A percentile compares a stretch with the other conserved stretches of the same genome.
Evolutionary conservation across 2,113 vertebrate genomes (phyloP).

Genomic region (Brachyhypopomus occidentalis): DNA sequence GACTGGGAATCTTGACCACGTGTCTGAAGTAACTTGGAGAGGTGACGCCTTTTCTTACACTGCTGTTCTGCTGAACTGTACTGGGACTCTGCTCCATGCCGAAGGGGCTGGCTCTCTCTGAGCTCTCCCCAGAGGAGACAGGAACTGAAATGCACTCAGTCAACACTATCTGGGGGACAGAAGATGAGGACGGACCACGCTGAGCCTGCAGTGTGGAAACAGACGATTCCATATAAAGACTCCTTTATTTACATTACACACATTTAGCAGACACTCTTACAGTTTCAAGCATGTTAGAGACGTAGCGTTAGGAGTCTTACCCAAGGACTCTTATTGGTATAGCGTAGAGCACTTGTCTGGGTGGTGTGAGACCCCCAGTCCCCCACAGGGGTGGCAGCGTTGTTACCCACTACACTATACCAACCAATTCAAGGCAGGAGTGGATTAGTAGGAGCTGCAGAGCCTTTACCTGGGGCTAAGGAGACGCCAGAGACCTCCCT

Average conservation of each 20-base stretch:
- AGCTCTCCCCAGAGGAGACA: constrained; percentile 64
- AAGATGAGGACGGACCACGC: constrained; percentile 51
- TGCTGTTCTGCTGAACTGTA: constrained; percentile 44
- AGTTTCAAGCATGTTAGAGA: background rate
- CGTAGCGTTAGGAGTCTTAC: too few relatives aligned
- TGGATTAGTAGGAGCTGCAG: background rate
- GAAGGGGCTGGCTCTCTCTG: constrained; percentile 19
- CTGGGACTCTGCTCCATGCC: constrained; percentile 32
- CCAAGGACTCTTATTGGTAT: too few relatives aligned
- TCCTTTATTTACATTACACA: too few relatives aligned
- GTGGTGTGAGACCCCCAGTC: too few relatives aligned
- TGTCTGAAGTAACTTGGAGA: constrained; percentile 48
- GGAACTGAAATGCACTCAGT: constrained; percentile 76
- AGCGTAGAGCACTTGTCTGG: too few relatives aligned
- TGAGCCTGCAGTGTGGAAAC: constrained; percentile 63
- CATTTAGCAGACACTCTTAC: background rate
- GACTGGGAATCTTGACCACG: constrained; percentile 44
- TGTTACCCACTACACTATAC: too few relatives aligned
- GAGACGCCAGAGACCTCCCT: constrained; percentile 10
- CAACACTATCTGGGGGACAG: constrained; percentile 82
- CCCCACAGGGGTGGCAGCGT: too few relatives aligned
- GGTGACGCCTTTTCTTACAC: constrained; percentile 10
- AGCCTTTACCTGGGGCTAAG: background rate
- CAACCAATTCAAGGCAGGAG: background rate
- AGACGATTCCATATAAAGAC: background rate